Evolutionary conservation across 2,888 invertebrate genomes (phyloP), one percentile per base, ranked within the genome.

Genomic region (Hirtodrosophila histrioides): DNA sequence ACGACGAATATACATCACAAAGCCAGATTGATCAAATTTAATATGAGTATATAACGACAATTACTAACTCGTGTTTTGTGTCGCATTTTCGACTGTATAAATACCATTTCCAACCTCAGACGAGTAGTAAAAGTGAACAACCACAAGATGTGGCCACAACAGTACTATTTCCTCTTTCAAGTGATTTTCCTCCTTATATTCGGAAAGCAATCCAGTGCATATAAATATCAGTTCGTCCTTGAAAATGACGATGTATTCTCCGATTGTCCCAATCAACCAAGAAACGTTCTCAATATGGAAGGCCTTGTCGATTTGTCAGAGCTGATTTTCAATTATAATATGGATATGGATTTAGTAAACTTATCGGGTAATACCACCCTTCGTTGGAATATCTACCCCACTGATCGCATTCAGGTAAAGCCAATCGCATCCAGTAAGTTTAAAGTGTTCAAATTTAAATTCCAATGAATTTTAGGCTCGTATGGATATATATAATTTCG

Each of bases 401-500:
- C 31, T 1, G 67, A 74, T 53, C 48, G 41, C 0, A 1, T 75
- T 40, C 6, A 29, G 5, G 70, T 74, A 75, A 53, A 17, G 17
- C 17, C 17, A 17, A 17, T 17, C 17, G 17, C 5, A 2, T 11
- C 3, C 31, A 8, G 9, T 31, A 31, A 31, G 23, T 27, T 9
- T 9, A 24, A 8, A 17, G 0, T 1, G 1, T 29, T 12, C 3
- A 1, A 9, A 9, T 9, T 12, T 8, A 7, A 4, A 0, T 27
- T 24, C 9, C 31, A 31, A 31, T 0, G 1, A 5, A 40, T 31
- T 24, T n/a, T 27, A 74, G 74, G 0, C 0, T 6, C 2, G 10
- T 0, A 0, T 51, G 0, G 3, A 0, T 2, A 0, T 45, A 0
- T 31, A 7, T n/a, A 48, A 23, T 2, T 49, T 35, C 12, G 53